phyloP scores from a whole-genome alignment of 2,888 invertebrate genomes.

The Cactoblastis cactorum region DNA sequence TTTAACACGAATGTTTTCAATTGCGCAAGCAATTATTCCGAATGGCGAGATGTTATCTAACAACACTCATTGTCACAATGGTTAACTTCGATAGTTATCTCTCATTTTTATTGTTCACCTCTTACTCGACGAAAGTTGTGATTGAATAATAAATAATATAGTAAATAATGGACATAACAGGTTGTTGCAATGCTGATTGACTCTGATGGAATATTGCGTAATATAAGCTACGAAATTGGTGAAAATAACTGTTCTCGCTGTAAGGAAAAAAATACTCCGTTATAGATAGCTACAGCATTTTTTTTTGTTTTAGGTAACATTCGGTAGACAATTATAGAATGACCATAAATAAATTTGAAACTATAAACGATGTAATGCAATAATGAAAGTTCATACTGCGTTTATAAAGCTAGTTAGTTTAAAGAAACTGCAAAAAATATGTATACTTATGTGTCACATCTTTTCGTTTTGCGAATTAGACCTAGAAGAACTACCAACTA shows the following conservation, averaged over 20 bases:
- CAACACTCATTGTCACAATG: slow-evolving; percentile 22
- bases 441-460: too few relatives aligned
- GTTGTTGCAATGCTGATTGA: slow-evolving; percentile 4
- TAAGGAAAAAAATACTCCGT: not conserved
- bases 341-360: too few relatives aligned
- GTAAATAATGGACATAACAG: slow-evolving; percentile 6
- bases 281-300: too few relatives aligned
- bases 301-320: too few relatives aligned
- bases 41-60: slow-evolving; percentile 35
- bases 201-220: slow-evolving; percentile 1
- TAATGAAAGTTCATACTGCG: too few relatives aligned
- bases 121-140: slow-evolving; percentile 1
- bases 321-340: too few relatives aligned
- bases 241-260: not conserved
- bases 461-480: too few relatives aligned
- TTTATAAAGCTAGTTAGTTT: too few relatives aligned
- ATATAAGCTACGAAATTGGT: not conserved
- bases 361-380: too few relatives aligned
- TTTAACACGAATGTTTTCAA: slow-evolving; percentile 38
- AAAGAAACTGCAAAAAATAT: too few relatives aligned
- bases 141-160: slow-evolving; percentile 8
- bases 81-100: slow-evolving; percentile 13
- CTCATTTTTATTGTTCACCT: slow-evolving; percentile 10
- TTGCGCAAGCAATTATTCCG: slow-evolving; percentile 28
- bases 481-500: too few relatives aligned